Percentiles rank a stretch among this genome's conserved stretches.
phyloP scores from a whole-genome alignment of 2,797 vertebrate species.

The Syncerus caffer region DNA sequence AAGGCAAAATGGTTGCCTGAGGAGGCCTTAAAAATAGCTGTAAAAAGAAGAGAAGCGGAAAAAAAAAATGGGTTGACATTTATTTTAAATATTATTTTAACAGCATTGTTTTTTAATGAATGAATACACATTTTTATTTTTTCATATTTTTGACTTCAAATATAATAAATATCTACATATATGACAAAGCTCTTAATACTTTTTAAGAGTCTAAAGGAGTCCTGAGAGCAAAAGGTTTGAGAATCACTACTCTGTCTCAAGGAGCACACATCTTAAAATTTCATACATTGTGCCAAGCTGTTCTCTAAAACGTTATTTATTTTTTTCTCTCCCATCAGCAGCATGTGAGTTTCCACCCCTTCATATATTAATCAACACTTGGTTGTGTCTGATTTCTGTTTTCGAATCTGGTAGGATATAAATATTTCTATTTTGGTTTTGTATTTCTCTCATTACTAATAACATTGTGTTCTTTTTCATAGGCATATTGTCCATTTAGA shows the following conservation, averaged over 20 bases:
- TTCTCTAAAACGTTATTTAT: not conserved
- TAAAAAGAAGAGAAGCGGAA: no score
- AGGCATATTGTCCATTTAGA: not conserved
- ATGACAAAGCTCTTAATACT: not conserved
- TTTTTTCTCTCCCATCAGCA: not conserved
- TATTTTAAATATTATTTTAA: not conserved
- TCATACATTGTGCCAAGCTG: not conserved
- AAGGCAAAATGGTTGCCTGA: no score
- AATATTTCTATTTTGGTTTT: not conserved
- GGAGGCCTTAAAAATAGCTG: no score
- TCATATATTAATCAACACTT: not conserved
- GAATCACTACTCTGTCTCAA: not conserved
- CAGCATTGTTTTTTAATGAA: not conserved
- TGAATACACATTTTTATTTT: not conserved
- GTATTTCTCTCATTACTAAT: not conserved
- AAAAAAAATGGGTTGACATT: not conserved
- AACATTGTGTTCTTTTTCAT: not conserved
- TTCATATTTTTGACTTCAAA: not conserved
- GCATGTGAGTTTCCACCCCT: not conserved
- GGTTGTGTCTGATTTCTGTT: not conserved
- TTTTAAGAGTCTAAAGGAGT: not conserved
- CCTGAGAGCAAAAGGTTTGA: not conserved
- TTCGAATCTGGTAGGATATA: not conserved
- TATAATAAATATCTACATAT: not conserved
- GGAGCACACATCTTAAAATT: not conserved